phyloP scores from a whole-genome alignment of 2,888 invertebrate genomes.

The Machimus rusticus region DNA sequence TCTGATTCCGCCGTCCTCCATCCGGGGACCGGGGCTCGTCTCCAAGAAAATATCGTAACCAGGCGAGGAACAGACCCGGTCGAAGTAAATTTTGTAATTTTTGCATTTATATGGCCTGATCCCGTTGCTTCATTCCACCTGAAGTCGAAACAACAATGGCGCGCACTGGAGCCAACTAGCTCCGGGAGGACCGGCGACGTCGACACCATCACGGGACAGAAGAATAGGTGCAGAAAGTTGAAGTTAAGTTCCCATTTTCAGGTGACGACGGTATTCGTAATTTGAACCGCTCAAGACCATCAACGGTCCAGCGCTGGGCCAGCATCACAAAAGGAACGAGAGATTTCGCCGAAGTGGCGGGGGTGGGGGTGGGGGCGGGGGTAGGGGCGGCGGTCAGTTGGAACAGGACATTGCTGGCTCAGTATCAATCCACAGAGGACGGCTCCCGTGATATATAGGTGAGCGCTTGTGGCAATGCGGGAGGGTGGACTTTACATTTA shows the following conservation, averaged over 20 bases:
- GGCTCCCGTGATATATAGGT: constrained; percentile 29
- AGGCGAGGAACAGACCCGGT: background rate
- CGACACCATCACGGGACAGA: background rate
- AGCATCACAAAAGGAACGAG: background rate
- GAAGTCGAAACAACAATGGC: background rate
- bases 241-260: constrained; percentile 10
- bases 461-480: constrained; percentile 40
- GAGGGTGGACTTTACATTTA: constrained; percentile 42
- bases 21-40: background rate
- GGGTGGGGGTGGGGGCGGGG: too few relatives aligned
- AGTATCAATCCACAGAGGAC: constrained; percentile 28
- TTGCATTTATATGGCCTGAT: constrained; percentile 37
- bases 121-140: background rate
- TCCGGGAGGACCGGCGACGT: background rate
- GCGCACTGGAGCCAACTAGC: background rate
- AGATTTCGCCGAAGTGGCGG: background rate
- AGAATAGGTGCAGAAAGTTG: constrained; percentile 19
- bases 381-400: background rate
- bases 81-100: constrained; percentile 30
- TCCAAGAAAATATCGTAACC: background rate
- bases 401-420: constrained; percentile 25
- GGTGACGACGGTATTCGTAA: constrained; percentile 22
- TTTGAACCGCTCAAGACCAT: constrained; percentile 37
- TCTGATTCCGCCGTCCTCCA: background rate
- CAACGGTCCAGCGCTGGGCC: background rate